Evolutionary conservation across 2,113 vertebrate genomes (phyloP), one percentile per base, ranked within the genome.

Genomic region (Hippocampus zosterae): DNA sequence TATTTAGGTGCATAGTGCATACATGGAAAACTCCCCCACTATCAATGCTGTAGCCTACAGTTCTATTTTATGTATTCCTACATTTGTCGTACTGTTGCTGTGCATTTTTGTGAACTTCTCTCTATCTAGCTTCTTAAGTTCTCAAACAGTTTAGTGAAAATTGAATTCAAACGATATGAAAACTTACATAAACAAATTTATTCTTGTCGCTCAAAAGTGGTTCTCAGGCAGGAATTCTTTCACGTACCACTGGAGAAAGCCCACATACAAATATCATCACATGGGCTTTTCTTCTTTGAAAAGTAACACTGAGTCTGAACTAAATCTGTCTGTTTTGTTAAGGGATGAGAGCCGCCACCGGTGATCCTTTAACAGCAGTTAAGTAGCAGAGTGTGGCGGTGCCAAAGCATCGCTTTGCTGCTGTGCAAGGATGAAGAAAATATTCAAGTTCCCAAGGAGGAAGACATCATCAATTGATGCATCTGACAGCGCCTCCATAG

Each of bases 391-490:
- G 23, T 12, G 63, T 65, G 42, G 42, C 15, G 63, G 42, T 65
- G 42, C 63, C 23, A 27, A 65, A 27, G 63, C 41, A 46, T 65
- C 63, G 41, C 63, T 65, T 65, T 46, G 41, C 63, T 65, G 41
- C 63, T 65, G 63, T 65, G 63, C 18, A 2, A 65, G 41, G 42
- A 65, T 65, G 63, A 65, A 46, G 23, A 65, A 65, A 46, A 6
- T 65, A 8, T 46, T 46, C 63, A 15, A 25, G 42, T 46, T 65
- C 6, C 7, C 57, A 2, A 65, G 8, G 42, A 27, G 12, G 41
- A 65, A 25, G 18, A 12, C 4, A 19, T 41, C 56, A 16, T 62
- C 63, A 27, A 8, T 25, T 46, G 63, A 65, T 8, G 23, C 63
- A 2, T 15, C 13, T 60, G 57, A 60, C 15, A 33, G 27, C 16